Percentiles rank a stretch among this genome's conserved stretches.
phyloP scores from a whole-genome alignment of 2,113 vertebrate genomes.

The Parotia lawesii region DNA sequence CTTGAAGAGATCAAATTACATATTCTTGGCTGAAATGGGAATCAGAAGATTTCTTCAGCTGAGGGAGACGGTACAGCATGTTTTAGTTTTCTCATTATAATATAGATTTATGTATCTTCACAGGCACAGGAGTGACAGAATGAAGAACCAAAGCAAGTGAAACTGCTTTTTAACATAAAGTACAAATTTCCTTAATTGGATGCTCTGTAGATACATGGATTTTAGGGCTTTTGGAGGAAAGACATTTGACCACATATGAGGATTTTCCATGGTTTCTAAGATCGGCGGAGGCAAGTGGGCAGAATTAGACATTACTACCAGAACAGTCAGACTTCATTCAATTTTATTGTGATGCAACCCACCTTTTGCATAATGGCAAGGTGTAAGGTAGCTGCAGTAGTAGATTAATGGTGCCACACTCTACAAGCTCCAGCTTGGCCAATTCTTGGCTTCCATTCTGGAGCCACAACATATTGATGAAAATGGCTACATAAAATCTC shows the following conservation, averaged over 20 bases:
- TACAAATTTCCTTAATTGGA: background rate
- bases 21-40: background rate
- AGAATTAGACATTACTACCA: background rate
- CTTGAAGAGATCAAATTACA: background rate
- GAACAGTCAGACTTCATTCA: background rate
- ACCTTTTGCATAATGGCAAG: background rate
- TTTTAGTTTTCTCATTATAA: background rate
- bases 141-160: background rate
- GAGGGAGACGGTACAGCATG: background rate
- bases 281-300: background rate
- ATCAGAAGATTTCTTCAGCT: background rate
- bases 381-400: background rate
- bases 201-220: background rate
- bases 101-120: background rate
- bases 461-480: background rate
- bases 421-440: background rate
- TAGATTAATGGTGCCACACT: background rate
- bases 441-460: background rate
- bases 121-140: background rate
- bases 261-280: conserved; percentile 17
- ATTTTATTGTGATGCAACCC: background rate
- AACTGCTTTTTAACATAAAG: background rate
- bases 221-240: background rate
- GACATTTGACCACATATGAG: background rate
- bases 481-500: background rate